A percentile compares a stretch with the other conserved stretches of the same genome.
Evolutionary conservation across 1,140 invertebrate genomes (phyloP).

Genomic region (Drosophila leontia): DNA sequence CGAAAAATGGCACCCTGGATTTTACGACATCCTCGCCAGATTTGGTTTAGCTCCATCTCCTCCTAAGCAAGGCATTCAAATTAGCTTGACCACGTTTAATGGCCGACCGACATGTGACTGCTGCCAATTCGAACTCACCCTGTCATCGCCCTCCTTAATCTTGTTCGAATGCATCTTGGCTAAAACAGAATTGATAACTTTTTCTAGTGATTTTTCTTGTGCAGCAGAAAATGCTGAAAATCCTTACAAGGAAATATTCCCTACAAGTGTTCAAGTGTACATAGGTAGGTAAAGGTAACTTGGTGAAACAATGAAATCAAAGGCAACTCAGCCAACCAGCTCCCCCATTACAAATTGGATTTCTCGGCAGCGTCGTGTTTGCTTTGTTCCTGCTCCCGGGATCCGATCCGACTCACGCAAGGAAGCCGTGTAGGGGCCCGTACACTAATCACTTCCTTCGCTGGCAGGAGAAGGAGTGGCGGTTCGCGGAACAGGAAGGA

Average conservation of each 20-base stretch:
- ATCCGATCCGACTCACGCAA: conserved; percentile 34
- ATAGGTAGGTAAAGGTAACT: conserved; percentile 14
- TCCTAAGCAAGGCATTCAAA: conserved; percentile 48
- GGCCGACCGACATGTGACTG: conserved; percentile 1
- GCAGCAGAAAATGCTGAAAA: conserved; percentile 22
- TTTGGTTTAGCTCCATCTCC: conserved; percentile 85
- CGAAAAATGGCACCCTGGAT: conserved; percentile 89
- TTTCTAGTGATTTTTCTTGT: conserved; percentile 33
- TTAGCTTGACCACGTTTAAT: conserved; percentile 50
- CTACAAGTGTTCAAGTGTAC: conserved; percentile 7
- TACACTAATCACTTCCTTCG: conserved; percentile 76
- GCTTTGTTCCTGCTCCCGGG: conserved; percentile 42
- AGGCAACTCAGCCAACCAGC: conserved; percentile 27
- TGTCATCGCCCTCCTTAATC: conserved; percentile 71
- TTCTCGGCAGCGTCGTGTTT: conserved; percentile 61
- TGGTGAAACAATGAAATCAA: conserved; percentile 58
- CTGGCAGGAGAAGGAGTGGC: not conserved
- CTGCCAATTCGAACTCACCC: conserved; percentile 48
- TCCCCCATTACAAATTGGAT: conserved; percentile 63
- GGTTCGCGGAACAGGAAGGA: conserved; percentile 14
- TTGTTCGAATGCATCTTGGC: conserved; percentile 68
- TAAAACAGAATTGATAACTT: conserved; percentile 30
- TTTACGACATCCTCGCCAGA: conserved; percentile 91
- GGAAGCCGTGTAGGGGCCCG: conserved; percentile 19
- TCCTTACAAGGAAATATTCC: conserved; percentile 19